These are phyloP conservation scores for Lordiphosa collinella DNA, from an alignment of 1,140 invertebrate genomes.

Conservation along the genomic window DNA sequence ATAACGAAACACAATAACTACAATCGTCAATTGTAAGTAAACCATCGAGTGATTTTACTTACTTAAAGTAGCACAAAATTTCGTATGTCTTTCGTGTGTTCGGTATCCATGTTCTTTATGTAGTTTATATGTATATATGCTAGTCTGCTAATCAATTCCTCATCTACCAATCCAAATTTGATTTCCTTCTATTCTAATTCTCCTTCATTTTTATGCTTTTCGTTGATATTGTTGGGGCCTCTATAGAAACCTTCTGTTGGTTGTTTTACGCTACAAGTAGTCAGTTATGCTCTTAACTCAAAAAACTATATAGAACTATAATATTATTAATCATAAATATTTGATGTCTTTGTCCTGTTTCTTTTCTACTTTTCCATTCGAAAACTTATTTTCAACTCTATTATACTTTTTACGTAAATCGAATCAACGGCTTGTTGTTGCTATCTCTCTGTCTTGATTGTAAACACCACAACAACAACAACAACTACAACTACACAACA, in stretches of 20 bases:
- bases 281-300: slow-evolving; percentile 44
- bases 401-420: slow-evolving; percentile 48
- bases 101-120: slow-evolving; percentile 45
- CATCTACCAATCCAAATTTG: neutral
- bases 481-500: slow-evolving; percentile 15
- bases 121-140: slow-evolving; percentile 26
- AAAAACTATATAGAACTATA: slow-evolving; percentile 17
- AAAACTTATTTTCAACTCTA: slow-evolving; percentile 31
- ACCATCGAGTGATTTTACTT: slow-evolving; percentile 36
- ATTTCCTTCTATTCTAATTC: slow-evolving; percentile 1
- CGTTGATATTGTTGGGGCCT: slow-evolving; percentile 10
- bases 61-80: slow-evolving; percentile 30
- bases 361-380: slow-evolving; percentile 55
- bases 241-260: slow-evolving; percentile 6
- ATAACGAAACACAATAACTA: slow-evolving; percentile 27
- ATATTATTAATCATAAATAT: slow-evolving; percentile 30
- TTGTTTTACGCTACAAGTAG: slow-evolving; percentile 68
- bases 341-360: slow-evolving; percentile 68
- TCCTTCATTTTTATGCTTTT: slow-evolving; percentile 23
- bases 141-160: neutral
- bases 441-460: slow-evolving; percentile 49
- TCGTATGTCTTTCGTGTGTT: slow-evolving; percentile 16
- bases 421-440: slow-evolving; percentile 67
- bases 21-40: slow-evolving; percentile 73
- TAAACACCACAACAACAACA: slow-evolving; percentile 38